A percentile compares a stretch with the other conserved stretches of the same genome.
phyloP scores from a whole-genome alignment of 1,140 invertebrate species.

The Vollenhovia emeryi region DNA sequence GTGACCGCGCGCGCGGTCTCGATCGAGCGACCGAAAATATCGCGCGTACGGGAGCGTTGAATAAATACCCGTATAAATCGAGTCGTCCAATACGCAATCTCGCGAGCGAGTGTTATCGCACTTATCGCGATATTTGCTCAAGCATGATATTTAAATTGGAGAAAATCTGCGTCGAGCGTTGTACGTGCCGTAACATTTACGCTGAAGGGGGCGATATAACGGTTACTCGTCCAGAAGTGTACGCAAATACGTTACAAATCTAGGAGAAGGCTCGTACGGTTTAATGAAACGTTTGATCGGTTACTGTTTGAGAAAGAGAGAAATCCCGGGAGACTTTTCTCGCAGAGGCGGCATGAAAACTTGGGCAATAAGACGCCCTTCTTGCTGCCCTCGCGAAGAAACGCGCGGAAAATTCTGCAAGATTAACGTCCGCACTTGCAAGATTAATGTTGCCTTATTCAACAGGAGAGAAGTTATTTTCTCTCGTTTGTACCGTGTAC shows the following conservation, averaged over 20 bases:
- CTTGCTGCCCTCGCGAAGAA: not conserved
- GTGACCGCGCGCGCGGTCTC: not conserved
- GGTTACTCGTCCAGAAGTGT: not conserved
- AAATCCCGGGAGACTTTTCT: not conserved
- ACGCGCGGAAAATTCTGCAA: not conserved
- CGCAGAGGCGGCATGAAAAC: not conserved
- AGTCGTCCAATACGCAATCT: not conserved
- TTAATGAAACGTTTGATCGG: not conserved
- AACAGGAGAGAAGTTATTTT: slow-evolving; percentile 6
- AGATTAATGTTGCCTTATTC: slow-evolving; percentile 25
- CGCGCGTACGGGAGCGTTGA: not conserved
- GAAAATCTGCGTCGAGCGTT: not conserved
- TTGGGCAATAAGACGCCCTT: not conserved
- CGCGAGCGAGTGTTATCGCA: not conserved
- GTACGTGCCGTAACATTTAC: not conserved
- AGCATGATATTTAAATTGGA: not conserved
- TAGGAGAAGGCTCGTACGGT: not conserved
- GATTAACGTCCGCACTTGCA: slow-evolving; percentile 5
- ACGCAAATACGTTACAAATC: not conserved
- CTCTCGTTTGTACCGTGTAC: not conserved
- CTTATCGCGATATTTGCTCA: not conserved
- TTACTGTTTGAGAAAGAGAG: not conserved
- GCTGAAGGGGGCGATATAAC: not conserved
- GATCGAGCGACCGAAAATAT: not conserved
- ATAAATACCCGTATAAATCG: slow-evolving; percentile 14